Conservation (phyloP, 2,797 vertebrate genomes). For the Alectoris magna region DNA sequence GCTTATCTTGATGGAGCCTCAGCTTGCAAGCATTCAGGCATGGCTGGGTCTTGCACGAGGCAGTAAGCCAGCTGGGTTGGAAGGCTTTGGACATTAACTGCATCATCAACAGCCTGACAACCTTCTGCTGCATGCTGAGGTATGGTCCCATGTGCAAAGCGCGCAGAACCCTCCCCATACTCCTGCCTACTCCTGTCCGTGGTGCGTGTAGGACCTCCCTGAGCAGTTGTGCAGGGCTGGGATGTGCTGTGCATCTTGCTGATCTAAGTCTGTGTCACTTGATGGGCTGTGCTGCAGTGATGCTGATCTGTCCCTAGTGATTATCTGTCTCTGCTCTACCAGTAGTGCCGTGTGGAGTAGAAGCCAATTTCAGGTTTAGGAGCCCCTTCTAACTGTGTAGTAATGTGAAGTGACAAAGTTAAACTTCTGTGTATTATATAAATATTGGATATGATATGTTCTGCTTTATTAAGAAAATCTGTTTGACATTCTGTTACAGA, state of each 20-base stretch:
- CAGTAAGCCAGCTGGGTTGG: conserved; percentile 1
- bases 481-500: conserved; percentile 24
- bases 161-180: no score
- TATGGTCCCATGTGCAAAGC: fast-evolving
- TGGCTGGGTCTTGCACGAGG: not conserved
- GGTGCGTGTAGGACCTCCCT: not conserved
- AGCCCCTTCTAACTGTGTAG: not conserved
- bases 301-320: not conserved
- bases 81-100: not conserved
- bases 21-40: not conserved
- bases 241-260: not conserved
- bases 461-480: conserved; percentile 40
- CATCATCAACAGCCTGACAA: not conserved
- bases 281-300: not conserved
- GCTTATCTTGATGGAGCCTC: not conserved
- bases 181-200: not conserved
- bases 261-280: not conserved
- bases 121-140: not conserved
- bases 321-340: not conserved
- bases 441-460: conserved; percentile 22
- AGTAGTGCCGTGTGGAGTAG: not conserved
- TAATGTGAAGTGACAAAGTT: conserved; percentile 27
- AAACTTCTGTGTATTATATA: not conserved
- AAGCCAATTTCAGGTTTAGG: not conserved
- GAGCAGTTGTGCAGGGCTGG: not conserved